phyloP scores from a whole-genome alignment of 2,113 vertebrate species.

The Phalacrocorax aristotelis region DNA sequence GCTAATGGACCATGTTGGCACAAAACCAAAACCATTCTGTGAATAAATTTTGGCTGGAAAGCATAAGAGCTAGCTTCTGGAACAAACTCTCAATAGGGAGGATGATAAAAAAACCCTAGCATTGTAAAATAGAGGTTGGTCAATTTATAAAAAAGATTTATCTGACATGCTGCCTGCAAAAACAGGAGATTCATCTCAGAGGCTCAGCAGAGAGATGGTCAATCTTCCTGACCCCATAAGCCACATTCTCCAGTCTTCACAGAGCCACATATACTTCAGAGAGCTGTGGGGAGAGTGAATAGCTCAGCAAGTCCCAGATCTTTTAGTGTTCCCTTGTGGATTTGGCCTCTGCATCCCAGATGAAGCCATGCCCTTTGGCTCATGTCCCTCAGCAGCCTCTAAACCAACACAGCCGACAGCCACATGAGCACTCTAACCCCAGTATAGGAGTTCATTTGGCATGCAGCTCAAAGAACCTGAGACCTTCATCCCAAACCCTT shows the following conservation, averaged over 20 bases:
- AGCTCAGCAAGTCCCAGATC: not conserved
- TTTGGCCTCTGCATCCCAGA: not conserved
- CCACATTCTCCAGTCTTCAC: not conserved
- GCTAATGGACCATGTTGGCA: not conserved
- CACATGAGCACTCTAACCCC: not conserved
- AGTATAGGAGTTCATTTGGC: not conserved
- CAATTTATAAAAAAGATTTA: not conserved
- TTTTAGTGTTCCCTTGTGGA: slow-evolving; percentile 34
- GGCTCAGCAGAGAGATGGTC: not conserved
- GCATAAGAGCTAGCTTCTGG: not conserved
- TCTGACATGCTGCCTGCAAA: slow-evolving; percentile 31
- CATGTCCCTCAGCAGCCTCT: not conserved
- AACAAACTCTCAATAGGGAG: not conserved
- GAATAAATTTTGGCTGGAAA: slow-evolving; percentile 39
- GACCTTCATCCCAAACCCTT: not conserved
- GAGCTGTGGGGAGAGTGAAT: not conserved
- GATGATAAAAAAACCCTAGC: not conserved
- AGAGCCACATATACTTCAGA: not conserved
- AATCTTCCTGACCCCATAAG: not conserved
- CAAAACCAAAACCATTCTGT: not conserved
- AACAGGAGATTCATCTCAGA: not conserved
- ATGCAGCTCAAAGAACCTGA: not conserved
- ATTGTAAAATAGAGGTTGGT: not conserved
- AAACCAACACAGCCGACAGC: not conserved
- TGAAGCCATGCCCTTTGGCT: not conserved